Conservation (phyloP, 2,888 invertebrate genomes). For the Didymodactylos carnosus region DNA sequence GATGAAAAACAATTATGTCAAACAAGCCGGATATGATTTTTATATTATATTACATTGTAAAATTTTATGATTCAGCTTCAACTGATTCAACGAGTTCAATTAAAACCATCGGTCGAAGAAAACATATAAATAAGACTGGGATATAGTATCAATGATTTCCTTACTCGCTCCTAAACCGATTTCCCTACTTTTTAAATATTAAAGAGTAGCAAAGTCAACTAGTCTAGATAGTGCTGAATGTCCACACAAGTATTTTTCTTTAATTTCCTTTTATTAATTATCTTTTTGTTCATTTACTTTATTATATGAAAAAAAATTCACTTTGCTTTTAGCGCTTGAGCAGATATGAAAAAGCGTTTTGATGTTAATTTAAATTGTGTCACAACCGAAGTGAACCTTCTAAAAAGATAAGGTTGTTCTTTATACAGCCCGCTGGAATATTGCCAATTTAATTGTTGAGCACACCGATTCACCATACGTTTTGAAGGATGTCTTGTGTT, state of each 20-base stretch:
- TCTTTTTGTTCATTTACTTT: too few relatives aligned
- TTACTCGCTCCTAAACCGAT: too few relatives aligned
- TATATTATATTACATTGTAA: slow-evolving; percentile 58
- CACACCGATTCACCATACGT: too few relatives aligned
- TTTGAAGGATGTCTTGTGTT: too few relatives aligned
- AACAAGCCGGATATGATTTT: slow-evolving; percentile 43
- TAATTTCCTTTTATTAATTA: background rate
- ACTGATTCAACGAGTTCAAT: slow-evolving; percentile 90
- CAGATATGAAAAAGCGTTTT: background rate
- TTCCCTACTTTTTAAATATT: too few relatives aligned
- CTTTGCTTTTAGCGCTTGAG: too few relatives aligned
- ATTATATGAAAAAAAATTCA: too few relatives aligned
- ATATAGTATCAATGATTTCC: background rate
- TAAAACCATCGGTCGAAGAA: background rate
- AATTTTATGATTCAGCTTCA: slow-evolving; percentile 59
- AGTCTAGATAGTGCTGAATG: too few relatives aligned
- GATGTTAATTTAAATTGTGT: background rate
- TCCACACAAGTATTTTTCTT: background rate
- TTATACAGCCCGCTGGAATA: too few relatives aligned
- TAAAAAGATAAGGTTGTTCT: too few relatives aligned
- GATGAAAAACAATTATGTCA: slow-evolving; percentile 54
- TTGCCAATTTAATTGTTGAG: too few relatives aligned
- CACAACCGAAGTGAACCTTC: background rate
- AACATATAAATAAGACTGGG: background rate
- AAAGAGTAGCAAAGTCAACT: too few relatives aligned